Evolutionary conservation across 2,888 invertebrate genomes (phyloP).

Genomic region (Arge pagana): DNA sequence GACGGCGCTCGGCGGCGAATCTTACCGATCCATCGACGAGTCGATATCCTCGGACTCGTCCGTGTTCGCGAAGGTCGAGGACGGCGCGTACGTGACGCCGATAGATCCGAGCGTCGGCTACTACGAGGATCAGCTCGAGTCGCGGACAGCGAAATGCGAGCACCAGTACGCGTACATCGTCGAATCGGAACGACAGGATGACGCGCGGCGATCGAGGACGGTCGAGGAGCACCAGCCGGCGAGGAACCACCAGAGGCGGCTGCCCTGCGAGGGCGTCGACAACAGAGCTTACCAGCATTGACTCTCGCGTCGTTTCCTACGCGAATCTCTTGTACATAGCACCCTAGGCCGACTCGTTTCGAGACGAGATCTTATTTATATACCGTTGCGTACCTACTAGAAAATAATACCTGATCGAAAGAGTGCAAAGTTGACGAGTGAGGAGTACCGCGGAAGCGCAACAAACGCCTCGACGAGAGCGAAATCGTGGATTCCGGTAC

Average conservation of each 20-base stretch:
- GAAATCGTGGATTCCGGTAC: no score
- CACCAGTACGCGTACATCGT: conserved; percentile 14
- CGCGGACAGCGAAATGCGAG: background rate
- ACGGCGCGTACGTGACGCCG: conserved; percentile 1
- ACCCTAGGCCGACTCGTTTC: no score
- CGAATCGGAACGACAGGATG: conserved; percentile 5
- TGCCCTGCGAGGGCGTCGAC: no score
- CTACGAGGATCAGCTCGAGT: conserved; percentile 6
- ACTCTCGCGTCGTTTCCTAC: no score
- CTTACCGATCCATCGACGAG: conserved; percentile 38
- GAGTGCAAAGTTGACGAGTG: no score
- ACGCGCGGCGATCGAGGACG: background rate
- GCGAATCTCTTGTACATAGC: no score
- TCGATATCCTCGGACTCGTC: conserved; percentile 29
- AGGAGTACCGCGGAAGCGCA: no score
- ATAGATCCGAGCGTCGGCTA: background rate
- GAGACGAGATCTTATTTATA: no score
- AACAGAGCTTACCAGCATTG: conserved; percentile 14
- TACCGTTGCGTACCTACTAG: no score
- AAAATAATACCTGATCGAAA: no score
- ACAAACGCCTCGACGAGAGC: no score
- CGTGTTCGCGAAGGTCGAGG: conserved; percentile 20
- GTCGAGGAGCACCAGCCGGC: background rate
- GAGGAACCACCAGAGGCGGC: no score
- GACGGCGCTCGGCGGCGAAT: conserved; percentile 33